phyloP scores from a whole-genome alignment of 2,797 vertebrate genomes.

The Petrocephalus schoutedeni region DNA sequence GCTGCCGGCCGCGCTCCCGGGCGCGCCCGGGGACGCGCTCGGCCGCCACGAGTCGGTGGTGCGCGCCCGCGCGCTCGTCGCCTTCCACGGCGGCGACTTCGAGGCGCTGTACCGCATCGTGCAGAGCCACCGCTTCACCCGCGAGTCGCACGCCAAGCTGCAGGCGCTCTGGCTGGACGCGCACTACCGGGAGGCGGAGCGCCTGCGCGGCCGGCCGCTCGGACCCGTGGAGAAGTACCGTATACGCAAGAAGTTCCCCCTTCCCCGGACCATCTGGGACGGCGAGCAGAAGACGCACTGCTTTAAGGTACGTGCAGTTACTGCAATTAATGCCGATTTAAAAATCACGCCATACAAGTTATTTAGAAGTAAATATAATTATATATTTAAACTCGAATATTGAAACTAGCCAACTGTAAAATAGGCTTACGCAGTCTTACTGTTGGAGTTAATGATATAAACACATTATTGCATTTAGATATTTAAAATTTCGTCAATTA shows the following conservation, averaged over 20 bases:
- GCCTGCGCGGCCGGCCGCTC: slow-evolving; percentile 64
- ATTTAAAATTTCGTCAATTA: neutral
- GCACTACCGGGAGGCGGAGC: slow-evolving; percentile 72
- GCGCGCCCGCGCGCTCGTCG: slow-evolving; percentile 68
- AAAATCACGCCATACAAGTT: neutral
- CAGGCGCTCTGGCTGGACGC: slow-evolving; percentile 73
- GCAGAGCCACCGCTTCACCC: slow-evolving; percentile 69
- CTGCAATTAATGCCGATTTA: neutral
- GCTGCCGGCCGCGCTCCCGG: slow-evolving; percentile 64
- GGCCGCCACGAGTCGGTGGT: slow-evolving; percentile 71
- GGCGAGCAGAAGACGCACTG: slow-evolving; percentile 76
- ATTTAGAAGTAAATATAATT: neutral
- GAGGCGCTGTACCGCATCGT: slow-evolving; percentile 72
- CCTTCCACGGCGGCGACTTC: slow-evolving; percentile 71
- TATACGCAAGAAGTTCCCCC: slow-evolving; percentile 75
- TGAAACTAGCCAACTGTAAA: neutral
- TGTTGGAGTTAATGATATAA: neutral
- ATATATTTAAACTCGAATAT: neutral
- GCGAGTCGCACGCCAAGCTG: slow-evolving; percentile 70
- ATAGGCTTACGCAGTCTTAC: neutral
- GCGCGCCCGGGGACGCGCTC: slow-evolving; percentile 61
- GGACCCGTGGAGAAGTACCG: slow-evolving; percentile 75
- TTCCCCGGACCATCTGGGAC: slow-evolving; percentile 74
- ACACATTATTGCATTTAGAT: neutral
- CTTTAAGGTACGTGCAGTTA: slow-evolving; percentile 59